Evolutionary conservation across 2,888 invertebrate species (phyloP), one percentile per base, ranked within the genome.

Genomic region (Trachelus stipa): DNA sequence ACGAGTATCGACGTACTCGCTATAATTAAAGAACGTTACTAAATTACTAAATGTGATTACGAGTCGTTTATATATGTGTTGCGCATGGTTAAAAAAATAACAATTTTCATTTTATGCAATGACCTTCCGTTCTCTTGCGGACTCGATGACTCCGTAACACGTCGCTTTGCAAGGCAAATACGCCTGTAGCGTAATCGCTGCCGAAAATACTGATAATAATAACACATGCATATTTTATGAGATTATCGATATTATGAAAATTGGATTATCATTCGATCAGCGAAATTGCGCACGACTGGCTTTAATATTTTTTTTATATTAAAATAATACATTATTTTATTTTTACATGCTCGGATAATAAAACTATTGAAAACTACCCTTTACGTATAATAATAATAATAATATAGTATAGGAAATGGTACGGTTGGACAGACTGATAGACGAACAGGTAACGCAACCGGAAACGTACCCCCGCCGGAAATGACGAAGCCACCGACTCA

Each of bases 381-480:
- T 40, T 56, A 56, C 1, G 56, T 23, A 9, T 23, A 9, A 23
- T 23, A 56, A 56, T 56, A 56, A 56, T 56, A 56, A 56, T 56
- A 9, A 56, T 15, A 9, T 1, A 9, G 56, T 56, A 23, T 9
- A 23, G 56, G 56, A 23, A 56, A 23, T 9, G 56, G 56, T 56
- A 56, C 56, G 56, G 56, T 56, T 23, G 56, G 56, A 56, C 56
- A 56, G 56, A 23, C 56, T 9, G 56, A 56, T 56, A 23, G 56
- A 56, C 56, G 23, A 9, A 56, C 56, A 40, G 56, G 56, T 56
- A 56, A 56, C 23, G 56, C 56, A 71, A 73, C 85, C 86, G 87
- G 87, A 88, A 87, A 85, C 85, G 84, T 84, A 85, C 85, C 85
- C 86, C 86, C 81, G 80, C 81, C 88, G 90, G 90, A 90, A 90